These are phyloP conservation scores for Drosophila prolongata DNA, from an alignment of 2,888 invertebrate genomes.

Conservation along the genomic window DNA sequence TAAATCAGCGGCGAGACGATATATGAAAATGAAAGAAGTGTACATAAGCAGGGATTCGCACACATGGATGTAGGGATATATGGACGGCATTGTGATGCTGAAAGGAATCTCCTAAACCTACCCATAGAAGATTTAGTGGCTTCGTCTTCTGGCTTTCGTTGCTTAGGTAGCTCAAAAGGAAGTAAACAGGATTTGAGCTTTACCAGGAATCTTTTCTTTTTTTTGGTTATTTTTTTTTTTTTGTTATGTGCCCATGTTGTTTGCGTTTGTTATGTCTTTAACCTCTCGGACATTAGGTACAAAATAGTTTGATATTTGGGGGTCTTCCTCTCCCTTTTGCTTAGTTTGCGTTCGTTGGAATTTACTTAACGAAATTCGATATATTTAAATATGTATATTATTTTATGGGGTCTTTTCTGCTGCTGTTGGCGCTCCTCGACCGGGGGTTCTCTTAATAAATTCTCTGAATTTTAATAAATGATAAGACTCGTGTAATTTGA, in stretches of 20 bases:
- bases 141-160: constrained; percentile 49
- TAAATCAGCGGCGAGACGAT: constrained; percentile 73
- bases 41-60: constrained; percentile 41
- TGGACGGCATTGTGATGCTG: constrained; percentile 5
- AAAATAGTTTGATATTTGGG: constrained; percentile 45
- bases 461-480: constrained; percentile 71
- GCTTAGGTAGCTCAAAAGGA: constrained; percentile 76
- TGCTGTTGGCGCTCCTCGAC: constrained; percentile 21
- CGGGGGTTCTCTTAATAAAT: constrained; percentile 62
- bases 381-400: constrained; percentile 65
- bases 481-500: constrained; percentile 73
- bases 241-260: constrained; percentile 1
- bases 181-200: constrained; percentile 77
- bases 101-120: constrained; percentile 51
- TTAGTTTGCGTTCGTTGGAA: constrained; percentile 41
- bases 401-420: constrained; percentile 32
- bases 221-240: constrained; percentile 1
- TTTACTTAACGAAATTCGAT: constrained; percentile 67
- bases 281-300: constrained; percentile 47
- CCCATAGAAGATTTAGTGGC: constrained; percentile 75
- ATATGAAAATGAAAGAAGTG: constrained; percentile 61
- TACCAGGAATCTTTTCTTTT: constrained; percentile 61
- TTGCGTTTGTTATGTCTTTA: constrained; percentile 32
- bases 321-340: constrained; percentile 4
- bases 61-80: constrained; percentile 18